A percentile compares a stretch with the other conserved stretches of the same genome.
phyloP scores from a whole-genome alignment of 2,797 vertebrate genomes.

The Brachyrhaphis roseni region DNA sequence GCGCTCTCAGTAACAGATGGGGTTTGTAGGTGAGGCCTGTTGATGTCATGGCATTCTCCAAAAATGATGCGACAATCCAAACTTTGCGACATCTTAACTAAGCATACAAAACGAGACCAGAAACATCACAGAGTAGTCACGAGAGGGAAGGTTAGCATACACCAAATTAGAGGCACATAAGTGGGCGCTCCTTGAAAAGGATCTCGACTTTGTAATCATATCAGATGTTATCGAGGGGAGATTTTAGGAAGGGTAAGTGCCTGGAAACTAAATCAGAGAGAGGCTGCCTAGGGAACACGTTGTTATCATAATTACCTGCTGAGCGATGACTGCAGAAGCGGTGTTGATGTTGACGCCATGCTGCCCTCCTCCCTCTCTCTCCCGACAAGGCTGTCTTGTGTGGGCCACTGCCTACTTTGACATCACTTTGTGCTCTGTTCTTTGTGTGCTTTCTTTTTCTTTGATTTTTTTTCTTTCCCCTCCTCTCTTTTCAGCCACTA shows the following conservation, averaged over 20 bases:
- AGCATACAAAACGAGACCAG: conserved; percentile 40
- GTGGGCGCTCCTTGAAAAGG: conserved; percentile 66
- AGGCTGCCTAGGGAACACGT: conserved; percentile 67
- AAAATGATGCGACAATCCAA: conserved; percentile 47
- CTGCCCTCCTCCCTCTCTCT: conserved; percentile 52
- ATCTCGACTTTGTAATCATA: conserved; percentile 79
- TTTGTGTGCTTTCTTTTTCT: conserved; percentile 38
- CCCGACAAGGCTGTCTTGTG: conserved; percentile 56
- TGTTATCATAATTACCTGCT: conserved; percentile 80
- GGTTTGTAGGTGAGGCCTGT: conserved; percentile 48
- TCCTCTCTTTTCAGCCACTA: conserved; percentile 33
- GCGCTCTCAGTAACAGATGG: conserved; percentile 47
- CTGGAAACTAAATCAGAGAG: conserved; percentile 75
- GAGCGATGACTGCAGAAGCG: conserved; percentile 68
- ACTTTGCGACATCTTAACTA: conserved; percentile 33
- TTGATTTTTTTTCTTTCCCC: neutral
- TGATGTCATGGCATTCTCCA: conserved; percentile 45
- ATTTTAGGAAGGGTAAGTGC: conserved; percentile 74
- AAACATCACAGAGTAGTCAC: conserved; percentile 36
- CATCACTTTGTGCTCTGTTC: conserved; percentile 63
- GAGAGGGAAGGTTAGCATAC: conserved; percentile 57
- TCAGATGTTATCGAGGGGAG: conserved; percentile 71
- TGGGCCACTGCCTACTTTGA: conserved; percentile 57
- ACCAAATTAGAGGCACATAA: conserved; percentile 66
- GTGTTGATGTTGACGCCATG: conserved; percentile 68